Base-by-base conservation (phyloP, 2,797 vertebrate species). In the Squalus acanthias region DNA sequence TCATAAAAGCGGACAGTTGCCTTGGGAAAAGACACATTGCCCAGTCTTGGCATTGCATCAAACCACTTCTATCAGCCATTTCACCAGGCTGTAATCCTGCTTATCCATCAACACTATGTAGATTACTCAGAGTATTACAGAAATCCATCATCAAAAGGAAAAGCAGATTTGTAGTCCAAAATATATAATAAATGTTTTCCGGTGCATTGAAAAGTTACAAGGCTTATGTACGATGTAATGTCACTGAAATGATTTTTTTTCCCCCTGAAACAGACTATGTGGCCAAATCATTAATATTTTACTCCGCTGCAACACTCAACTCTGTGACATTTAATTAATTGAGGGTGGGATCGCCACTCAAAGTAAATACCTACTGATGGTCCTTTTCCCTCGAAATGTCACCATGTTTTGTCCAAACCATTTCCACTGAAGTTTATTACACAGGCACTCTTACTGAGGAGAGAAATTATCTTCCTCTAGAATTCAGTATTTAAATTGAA, bases 211-310 rank as follows among this genome's bases (percentile, higher is more conserved):
- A 85, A 85, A 50, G 39, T 85, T 50, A 24, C 20, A 50, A 24
- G 46, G 82, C 82, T 20, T 85, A 85, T 9, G 82, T 85, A 85
- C 8, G 46, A 50, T 85, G 46, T 46, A 24, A 85, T 50, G 79
- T 50, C 6, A 85, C 82, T 85, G 39, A 85, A 85, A 50, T 50
- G 0, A 50, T 50, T 50, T 9, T 50, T 85, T 50, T 50, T n/a
- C 13, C 46, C 39, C 46, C 0, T 50, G 82, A 85, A 85, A 39
- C 82, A 50, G 82, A 50, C 17, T 24, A 85, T 85, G 82, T 50
- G 82, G 39, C 82, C 82, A 85, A 85, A 85, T 50, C 46, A 50
- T 85, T 85, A 85, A 85, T 85, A 85, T 85, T 85, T 85, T 50
- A 85, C 82, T 50, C 50, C 22, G 82, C 88, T 91, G 13, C 57